Base-by-base conservation (phyloP, 1,140 invertebrate genomes). In the Diprion similis region DNA sequence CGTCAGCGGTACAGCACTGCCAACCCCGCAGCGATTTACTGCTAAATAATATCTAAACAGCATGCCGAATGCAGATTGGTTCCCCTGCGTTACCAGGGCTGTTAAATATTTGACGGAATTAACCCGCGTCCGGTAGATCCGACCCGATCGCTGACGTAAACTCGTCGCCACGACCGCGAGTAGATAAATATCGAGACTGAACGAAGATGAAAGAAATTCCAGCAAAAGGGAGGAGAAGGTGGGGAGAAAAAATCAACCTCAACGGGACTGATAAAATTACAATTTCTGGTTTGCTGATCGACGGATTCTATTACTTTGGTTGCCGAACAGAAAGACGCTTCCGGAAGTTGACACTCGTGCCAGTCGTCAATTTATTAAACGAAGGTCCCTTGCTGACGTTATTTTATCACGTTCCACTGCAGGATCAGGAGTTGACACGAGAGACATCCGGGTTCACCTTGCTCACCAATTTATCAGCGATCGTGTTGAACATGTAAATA, bases 1-100 rank as follows among this genome's bases (percentile, higher is more conserved):
- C 81, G 83, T 87, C 86, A 87, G 83, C 84, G 82, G 77, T 81
- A 85, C 82, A 84, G 80, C 81, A 76, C 68, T 74, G 78, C 77
- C 82, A 80, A 68, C 78, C 75, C 78, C 69, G 72, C 79, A 64
- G 75, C 79, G 82, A 86, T 86, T 86, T 86, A 86, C 80, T 83
- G 84, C 81, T 82, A 85, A 85, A 86, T 86, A 86, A 86, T 86
- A 86, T 85, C 82, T 81, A 84, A 85, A 83, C 81, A 83, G 81
- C 67, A 59, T 59, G 51, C 51, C 51, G 51, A 59, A 59, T 59
- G 51, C 51, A 59, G 51, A 59, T 59, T 59, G 51, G 51, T 59
- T 59, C 51, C 11, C 51, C 6, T 59, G 51, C 51, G 51, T 59
- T 59, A 13, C 24, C 24, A 59, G 51, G n/a, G 11, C 51, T 59